A percentile compares a stretch with the other conserved stretches of the same genome.
Evolutionary conservation across 2,797 vertebrate genomes (phyloP).

Genomic region (Eupleurogrammus muticus): DNA sequence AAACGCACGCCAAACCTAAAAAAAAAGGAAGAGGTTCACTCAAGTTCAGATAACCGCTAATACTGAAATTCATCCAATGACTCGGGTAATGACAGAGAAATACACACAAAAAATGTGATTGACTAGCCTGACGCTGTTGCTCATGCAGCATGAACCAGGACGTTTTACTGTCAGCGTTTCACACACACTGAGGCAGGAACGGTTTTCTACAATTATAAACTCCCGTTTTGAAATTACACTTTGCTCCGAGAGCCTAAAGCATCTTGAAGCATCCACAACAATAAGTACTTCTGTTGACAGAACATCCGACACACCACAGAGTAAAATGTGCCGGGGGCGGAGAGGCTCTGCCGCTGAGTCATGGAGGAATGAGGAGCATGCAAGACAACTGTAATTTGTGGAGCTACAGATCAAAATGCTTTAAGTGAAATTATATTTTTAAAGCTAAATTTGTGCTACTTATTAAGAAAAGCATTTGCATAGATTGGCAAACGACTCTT

Average conservation of each 20-base stretch:
- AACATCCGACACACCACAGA: not conserved
- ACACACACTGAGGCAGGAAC: too few relatives aligned
- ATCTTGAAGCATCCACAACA: not conserved
- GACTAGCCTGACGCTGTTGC: not conserved
- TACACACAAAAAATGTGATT: not conserved
- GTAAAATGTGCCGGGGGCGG: not conserved
- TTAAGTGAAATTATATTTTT: not conserved
- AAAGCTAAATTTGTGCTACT: not conserved
- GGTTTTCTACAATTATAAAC: not conserved
- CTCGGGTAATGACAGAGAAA: not conserved
- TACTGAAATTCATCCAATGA: constrained; percentile 9
- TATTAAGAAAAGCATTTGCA: not conserved
- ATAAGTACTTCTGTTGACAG: not conserved
- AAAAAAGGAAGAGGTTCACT: constrained; percentile 1
- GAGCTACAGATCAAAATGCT: too few relatives aligned
- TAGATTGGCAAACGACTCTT: too few relatives aligned
- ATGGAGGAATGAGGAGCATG: not conserved
- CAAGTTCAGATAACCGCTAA: not conserved
- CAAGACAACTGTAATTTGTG: not conserved
- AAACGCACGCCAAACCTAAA: constrained; percentile 90
- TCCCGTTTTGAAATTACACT: not conserved
- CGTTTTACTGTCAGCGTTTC: too few relatives aligned
- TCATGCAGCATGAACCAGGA: not conserved
- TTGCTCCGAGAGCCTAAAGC: not conserved
- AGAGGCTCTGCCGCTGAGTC: not conserved